Percentiles rank a stretch among this genome's conserved stretches.
Evolutionary conservation across 2,113 vertebrate genomes (phyloP).

Genomic region (Gracilinanus agilis): DNA sequence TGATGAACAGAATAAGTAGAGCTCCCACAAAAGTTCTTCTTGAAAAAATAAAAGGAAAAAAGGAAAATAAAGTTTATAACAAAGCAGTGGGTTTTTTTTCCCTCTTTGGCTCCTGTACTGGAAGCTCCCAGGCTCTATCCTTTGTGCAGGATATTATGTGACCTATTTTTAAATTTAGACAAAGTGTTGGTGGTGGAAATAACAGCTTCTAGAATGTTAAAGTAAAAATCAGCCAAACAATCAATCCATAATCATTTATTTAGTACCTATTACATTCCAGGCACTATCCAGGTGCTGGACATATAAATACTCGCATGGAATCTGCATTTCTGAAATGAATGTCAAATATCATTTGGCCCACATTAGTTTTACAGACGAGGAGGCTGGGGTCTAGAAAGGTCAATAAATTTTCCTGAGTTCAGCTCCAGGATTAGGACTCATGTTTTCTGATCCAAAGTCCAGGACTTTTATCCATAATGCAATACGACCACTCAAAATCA

Average conservation of each 20-base stretch:
- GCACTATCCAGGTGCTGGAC: not conserved
- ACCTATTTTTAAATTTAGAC: not conserved
- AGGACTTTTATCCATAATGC: not conserved
- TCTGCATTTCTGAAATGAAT: not conserved
- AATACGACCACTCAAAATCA: not conserved
- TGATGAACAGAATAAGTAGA: not conserved
- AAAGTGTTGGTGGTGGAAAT: not conserved
- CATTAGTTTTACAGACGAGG: not conserved
- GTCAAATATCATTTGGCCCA: not conserved
- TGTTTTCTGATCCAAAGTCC: not conserved
- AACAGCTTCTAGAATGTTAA: not conserved
- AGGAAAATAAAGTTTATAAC: not conserved
- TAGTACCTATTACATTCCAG: not conserved
- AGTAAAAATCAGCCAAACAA: not conserved
- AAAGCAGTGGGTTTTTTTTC: not conserved
- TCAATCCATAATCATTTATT: not conserved
- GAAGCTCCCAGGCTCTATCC: conserved; percentile 23
- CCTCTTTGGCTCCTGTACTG: not conserved
- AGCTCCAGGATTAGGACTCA: not conserved
- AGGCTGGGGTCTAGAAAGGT: not conserved
- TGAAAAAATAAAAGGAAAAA: conserved; percentile 1
- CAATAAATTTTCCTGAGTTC: not conserved
- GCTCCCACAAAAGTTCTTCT: not conserved
- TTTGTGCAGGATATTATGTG: not conserved
- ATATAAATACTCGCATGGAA: not conserved